Percentiles rank a stretch among this genome's conserved stretches.
phyloP scores from a whole-genome alignment of 2,797 vertebrate species.

The Anguilla obscura region DNA sequence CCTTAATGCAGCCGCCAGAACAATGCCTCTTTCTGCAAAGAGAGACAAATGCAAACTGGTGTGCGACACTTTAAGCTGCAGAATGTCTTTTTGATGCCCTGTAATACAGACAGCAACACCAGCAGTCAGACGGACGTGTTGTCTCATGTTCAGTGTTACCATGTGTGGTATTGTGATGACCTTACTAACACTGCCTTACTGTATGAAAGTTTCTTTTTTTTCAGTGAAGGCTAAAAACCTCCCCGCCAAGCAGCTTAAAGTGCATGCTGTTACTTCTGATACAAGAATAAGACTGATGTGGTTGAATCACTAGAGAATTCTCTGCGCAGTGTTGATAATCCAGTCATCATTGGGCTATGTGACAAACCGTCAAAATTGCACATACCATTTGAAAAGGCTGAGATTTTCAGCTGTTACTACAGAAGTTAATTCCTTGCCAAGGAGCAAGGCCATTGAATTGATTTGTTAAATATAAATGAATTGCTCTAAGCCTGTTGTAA shows the following conservation, averaged over 20 bases:
- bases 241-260: not conserved
- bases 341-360: not conserved
- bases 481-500: not conserved
- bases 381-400: not conserved
- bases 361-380: not conserved
- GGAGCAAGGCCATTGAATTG: not conserved
- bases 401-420: conserved; percentile 17
- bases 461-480: not conserved
- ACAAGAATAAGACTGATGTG: not conserved
- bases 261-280: not conserved
- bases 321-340: not conserved
- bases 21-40: not conserved
- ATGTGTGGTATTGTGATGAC: not conserved
- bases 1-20: not conserved
- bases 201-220: not conserved
- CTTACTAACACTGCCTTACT: not conserved
- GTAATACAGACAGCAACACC: not conserved
- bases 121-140: not conserved
- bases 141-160: not conserved
- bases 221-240: not conserved
- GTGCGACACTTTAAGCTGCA: not conserved
- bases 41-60: not conserved
- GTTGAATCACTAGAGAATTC: not conserved
- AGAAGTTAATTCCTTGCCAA: not conserved
- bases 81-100: not conserved